Base-by-base conservation (phyloP, 1,140 invertebrate species). In the Hetaerina americana region DNA sequence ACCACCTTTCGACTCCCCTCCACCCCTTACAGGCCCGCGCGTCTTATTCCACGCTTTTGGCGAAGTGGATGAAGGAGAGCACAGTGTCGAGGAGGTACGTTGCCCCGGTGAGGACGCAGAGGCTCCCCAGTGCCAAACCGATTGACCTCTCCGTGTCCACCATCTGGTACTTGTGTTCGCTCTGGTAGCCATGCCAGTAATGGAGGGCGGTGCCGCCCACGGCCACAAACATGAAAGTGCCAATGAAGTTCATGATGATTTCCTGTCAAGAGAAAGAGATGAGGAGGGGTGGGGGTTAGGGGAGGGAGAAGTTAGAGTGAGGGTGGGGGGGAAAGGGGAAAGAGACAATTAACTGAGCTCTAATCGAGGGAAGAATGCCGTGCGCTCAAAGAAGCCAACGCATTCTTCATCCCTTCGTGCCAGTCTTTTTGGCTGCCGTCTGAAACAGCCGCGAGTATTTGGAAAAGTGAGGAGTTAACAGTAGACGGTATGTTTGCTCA, bases 211-310 rank as follows among this genome's bases (percentile, higher is more conserved):
- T 90, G 1, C 89, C 92, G 0, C 92, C 92, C 5, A 93, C 89
- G 0, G 90, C 89, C 5, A 93, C 81, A 85, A 91, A 94, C 83
- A 94, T 83, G 77, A 94, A 88, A 70, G 90, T 87, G 10, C 92
- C 92, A 66, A 92, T 85, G 72, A 93, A 88, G 79, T 93, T 93
- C 92, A 94, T 94, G 70, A 94, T 87, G 68, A 92, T 87, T 79
- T 94, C 92, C 90, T 92, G 79, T 70, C 84, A 82, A 75, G 66
- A 77, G 71, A 57, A 57, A 57, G 40, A 57, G 40, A 40, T 40
- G 6, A n/a, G 31, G 31, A 57, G 15, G 40, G 22, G 22, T 57
- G 40, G 22, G 22, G 10, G 15, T 2, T 57, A 12, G 40, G 15
- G 10, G 40, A 10, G 40, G 40, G 40, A n/a, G 68, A 26, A 27